A percentile compares a stretch with the other conserved stretches of the same genome.
phyloP scores from a whole-genome alignment of 2,113 vertebrate genomes.

The Trochalopteron elliotii region DNA sequence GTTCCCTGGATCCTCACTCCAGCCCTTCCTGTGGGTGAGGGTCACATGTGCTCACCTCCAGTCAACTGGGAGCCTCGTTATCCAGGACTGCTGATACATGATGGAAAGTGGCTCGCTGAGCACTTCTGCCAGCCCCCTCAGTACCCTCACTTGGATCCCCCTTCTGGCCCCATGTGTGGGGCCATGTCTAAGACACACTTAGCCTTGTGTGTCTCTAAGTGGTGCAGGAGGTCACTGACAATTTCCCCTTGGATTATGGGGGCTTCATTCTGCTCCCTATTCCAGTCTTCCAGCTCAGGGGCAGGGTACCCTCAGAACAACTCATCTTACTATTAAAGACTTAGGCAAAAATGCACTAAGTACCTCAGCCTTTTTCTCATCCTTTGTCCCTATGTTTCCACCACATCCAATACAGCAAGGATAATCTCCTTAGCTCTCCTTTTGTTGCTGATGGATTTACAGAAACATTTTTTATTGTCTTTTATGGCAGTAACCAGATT shows the following conservation, averaged over 20 bases:
- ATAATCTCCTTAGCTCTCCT: not conserved
- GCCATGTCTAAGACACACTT: too few relatives aligned
- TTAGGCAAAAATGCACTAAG: not conserved
- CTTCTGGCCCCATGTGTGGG: not conserved
- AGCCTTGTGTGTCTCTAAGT: not conserved
- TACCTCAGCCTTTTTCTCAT: not conserved
- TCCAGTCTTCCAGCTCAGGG: not conserved
- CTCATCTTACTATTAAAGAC: not conserved
- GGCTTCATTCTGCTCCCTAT: not conserved
- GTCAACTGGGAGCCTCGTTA: not conserved
- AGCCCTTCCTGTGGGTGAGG: not conserved
- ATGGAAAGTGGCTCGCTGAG: not conserved
- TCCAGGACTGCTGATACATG: not conserved
- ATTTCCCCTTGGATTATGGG: not conserved
- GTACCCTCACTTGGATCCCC: not conserved
- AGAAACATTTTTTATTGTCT: not conserved
- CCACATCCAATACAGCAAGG: not conserved
- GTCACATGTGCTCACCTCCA: not conserved
- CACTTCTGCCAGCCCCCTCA: not conserved
- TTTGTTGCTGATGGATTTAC: not conserved
- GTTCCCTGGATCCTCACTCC: not conserved
- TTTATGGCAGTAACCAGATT: not conserved
- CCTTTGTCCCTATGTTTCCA: not conserved
- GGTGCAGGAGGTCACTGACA: not conserved
- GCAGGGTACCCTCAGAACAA: not conserved